Base-by-base conservation (phyloP, 2,797 vertebrate genomes). In the Sandelia bainsii region DNA sequence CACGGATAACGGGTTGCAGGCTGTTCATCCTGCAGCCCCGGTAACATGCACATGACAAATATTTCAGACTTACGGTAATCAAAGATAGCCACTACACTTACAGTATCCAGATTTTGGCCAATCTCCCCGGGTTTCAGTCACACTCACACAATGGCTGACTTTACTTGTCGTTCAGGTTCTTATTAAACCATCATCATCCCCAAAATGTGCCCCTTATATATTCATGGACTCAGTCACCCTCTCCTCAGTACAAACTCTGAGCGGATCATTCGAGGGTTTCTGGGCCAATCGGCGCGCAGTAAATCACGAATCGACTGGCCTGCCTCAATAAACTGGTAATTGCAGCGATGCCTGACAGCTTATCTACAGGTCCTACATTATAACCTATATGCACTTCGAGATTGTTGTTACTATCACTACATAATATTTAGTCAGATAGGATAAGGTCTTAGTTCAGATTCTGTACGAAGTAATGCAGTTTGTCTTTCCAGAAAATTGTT, bases 211-310 rank as follows among this genome's bases (percentile, higher is more conserved):
- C 56, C 71, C 60, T 32, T 45, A 52, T 67, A 45, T 69, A 81
- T 64, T 75, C 67, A 75, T 62, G 53, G 63, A 70, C 65, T 80
- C 85, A 73, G 66, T 69, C 87, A 85, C 71, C 75, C 84, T 77
- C 84, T 89, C 86, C 77, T 78, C 90, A 75, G 75, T 73, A 54
- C 66, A 78, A 87, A 88, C 85, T 92, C 90, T 86, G 75, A 79
- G 80, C 76, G 34, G 90, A 93, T 93, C 92, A 85, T 94, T 93
- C 93, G 93, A 94, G 87, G 27, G 67, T 73, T 80, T 87, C 62
- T 80, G 81, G 85, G 64, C 91, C 90, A 90, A 96, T 95, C 92
- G 72, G 90, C 48, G 86, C 49, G 68, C 85, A 87, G 91, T 68
- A 87, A 68, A 72, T 87, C 69, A 57, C 61, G 75, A 61, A 83